These are phyloP conservation scores for Epinephelus malabaricus DNA, from an alignment of 2,797 vertebrate species.

Conservation along the genomic window DNA sequence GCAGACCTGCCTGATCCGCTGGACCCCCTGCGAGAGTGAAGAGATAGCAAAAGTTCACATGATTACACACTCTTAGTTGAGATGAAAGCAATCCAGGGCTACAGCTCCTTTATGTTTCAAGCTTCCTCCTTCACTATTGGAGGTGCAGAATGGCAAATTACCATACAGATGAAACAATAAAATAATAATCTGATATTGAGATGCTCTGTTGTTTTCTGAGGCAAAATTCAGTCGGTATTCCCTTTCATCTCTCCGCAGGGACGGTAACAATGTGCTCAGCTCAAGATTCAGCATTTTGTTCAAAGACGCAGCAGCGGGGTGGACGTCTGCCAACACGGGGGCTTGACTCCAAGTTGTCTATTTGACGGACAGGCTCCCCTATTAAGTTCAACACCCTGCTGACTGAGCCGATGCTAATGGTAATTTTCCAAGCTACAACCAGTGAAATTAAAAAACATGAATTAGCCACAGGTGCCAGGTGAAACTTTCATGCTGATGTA, in stretches of 20 bases:
- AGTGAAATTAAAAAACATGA: conserved; percentile 13
- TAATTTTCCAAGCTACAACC: conserved; percentile 10
- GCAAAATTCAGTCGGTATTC: neutral
- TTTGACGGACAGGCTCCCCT: conserved; percentile 24
- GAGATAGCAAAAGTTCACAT: conserved; percentile 38
- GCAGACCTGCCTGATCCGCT: conserved; percentile 93
- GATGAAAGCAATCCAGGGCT: neutral
- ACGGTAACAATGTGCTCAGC: conserved; percentile 20
- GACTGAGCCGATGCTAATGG: conserved; percentile 8
- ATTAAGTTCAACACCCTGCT: conserved; percentile 42
- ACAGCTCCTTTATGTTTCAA: neutral
- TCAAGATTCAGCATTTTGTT: conserved; percentile 18
- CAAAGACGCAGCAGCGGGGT: conserved; percentile 16
- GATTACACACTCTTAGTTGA: neutral
- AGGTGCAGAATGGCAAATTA: conserved; percentile 4
- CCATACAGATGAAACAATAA: conserved; percentile 5
- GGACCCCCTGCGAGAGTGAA: conserved; percentile 88
- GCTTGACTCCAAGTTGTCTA: conserved; percentile 6
- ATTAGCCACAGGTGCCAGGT: neutral
- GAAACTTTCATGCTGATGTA: conserved; percentile 26
- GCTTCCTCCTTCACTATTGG: neutral
- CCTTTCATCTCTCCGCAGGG: neutral
- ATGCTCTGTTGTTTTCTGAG: neutral
- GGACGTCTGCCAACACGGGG: conserved; percentile 21
- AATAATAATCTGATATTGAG: neutral